Percentiles rank a stretch among this genome's conserved stretches.
These are phyloP conservation scores for Verasper variegatus DNA, from an alignment of 2,113 vertebrate genomes.

Conservation along the genomic window DNA sequence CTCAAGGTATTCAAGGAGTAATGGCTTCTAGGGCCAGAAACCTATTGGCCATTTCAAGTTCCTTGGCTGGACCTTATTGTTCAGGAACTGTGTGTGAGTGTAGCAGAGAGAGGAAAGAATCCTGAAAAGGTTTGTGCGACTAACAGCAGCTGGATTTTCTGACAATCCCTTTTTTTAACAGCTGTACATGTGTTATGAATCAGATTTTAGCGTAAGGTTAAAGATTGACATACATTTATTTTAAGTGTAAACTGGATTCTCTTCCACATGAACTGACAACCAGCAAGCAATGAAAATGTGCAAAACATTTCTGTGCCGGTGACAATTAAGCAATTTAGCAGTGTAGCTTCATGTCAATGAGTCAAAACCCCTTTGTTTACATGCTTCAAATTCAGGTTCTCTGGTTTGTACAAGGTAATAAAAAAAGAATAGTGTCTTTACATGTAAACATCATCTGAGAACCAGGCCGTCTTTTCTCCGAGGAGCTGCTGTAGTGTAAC, in stretches of 20 bases:
- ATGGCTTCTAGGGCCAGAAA: constrained; percentile 68
- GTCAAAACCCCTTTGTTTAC: constrained; percentile 31
- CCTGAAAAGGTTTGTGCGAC: background rate
- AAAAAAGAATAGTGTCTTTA: constrained; percentile 28
- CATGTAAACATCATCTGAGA: constrained; percentile 61
- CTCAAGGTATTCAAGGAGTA: constrained; percentile 76
- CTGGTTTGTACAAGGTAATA: constrained; percentile 13
- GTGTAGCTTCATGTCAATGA: background rate
- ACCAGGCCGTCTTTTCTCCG: constrained; percentile 54
- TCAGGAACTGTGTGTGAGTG: constrained; percentile 36
- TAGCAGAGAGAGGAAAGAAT: constrained; percentile 6
- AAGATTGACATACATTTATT: background rate
- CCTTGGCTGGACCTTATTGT: constrained; percentile 56
- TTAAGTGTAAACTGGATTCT: background rate
- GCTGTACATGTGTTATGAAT: constrained; percentile 14
- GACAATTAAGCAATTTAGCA: constrained; percentile 33
- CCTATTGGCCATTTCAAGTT: constrained; percentile 71
- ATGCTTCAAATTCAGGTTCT: constrained; percentile 21
- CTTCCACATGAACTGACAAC: background rate
- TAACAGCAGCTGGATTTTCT: constrained; percentile 9
- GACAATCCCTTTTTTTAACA: constrained; percentile 1
- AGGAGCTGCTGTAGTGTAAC: constrained; percentile 70
- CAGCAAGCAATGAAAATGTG: background rate
- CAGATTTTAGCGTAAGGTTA: constrained; percentile 14
- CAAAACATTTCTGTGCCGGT: constrained; percentile 14